A percentile compares a stretch with the other conserved stretches of the same genome.
phyloP scores from a whole-genome alignment of 2,888 invertebrate genomes.

The Fissipunctia ypsillon region DNA sequence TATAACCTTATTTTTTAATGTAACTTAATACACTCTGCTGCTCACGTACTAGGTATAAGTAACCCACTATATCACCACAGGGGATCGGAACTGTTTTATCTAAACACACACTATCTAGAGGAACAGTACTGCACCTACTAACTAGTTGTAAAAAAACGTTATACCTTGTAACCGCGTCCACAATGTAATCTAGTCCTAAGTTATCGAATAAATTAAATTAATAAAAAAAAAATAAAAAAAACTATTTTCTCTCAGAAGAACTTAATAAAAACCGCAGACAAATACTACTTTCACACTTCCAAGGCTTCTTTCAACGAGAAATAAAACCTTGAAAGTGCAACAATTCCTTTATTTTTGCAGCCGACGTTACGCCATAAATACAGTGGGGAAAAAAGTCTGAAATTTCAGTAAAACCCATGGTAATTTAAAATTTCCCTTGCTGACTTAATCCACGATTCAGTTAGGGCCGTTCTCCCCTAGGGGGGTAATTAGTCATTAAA shows the following conservation, averaged over 20 bases:
- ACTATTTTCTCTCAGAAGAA: background rate
- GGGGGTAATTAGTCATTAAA: conserved; percentile 74
- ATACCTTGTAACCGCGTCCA: too few relatives aligned
- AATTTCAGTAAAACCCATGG: conserved; percentile 24
- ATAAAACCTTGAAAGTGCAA: conserved; percentile 24
- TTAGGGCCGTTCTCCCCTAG: conserved; percentile 51
- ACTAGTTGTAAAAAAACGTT: too few relatives aligned
- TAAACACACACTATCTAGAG: too few relatives aligned
- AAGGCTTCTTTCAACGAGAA: background rate
- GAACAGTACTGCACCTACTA: too few relatives aligned
- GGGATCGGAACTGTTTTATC: too few relatives aligned
- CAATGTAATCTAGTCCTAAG: too few relatives aligned
- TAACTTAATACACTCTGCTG: too few relatives aligned
- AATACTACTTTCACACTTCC: background rate
- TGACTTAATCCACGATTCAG: conserved; percentile 58
- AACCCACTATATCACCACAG: too few relatives aligned
- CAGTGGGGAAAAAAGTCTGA: background rate
- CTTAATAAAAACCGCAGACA: conserved; percentile 7
- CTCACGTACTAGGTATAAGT: too few relatives aligned
- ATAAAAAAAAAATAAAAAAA: too few relatives aligned
- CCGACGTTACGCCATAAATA: conserved; percentile 5
- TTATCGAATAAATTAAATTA: too few relatives aligned
- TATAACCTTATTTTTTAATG: too few relatives aligned
- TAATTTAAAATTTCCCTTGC: conserved; percentile 49
- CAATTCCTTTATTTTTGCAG: conserved; percentile 11